Evolutionary conservation across 1,140 invertebrate species (phyloP).

Genomic region (Eulimnadia texana): DNA sequence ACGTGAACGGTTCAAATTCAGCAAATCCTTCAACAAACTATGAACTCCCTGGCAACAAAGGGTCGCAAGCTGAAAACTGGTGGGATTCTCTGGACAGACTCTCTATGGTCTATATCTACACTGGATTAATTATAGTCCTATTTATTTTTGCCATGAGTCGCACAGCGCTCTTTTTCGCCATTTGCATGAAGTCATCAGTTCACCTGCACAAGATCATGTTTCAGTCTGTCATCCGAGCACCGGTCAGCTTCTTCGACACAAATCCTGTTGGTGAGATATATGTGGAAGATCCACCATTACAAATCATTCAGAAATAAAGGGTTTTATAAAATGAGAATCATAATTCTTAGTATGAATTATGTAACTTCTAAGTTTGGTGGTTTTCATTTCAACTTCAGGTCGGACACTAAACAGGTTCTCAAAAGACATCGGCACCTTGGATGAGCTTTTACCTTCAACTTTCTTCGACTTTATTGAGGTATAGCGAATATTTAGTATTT

Average conservation of each 20-base stretch:
- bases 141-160: constrained; percentile 38
- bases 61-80: background rate
- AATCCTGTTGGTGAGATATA: constrained; percentile 49
- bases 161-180: constrained; percentile 50
- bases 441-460: constrained; percentile 65
- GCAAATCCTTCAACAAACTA: too few species aligned
- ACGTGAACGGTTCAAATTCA: too few species aligned
- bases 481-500: background rate
- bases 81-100: background rate
- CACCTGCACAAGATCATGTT: constrained; percentile 73
- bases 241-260: constrained; percentile 67
- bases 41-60: constrained; percentile 12
- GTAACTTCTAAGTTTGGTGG: constrained; percentile 10
- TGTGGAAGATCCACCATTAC: constrained; percentile 24
- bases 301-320: constrained; percentile 25
- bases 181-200: constrained; percentile 62
- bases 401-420: constrained; percentile 58
- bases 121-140: constrained; percentile 41
- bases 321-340: constrained; percentile 28
- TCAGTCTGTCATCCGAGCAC: constrained; percentile 48
- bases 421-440: constrained; percentile 64
- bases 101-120: constrained; percentile 23
- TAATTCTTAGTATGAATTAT: background rate
- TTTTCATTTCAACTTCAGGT: constrained; percentile 22
- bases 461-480: constrained; percentile 56